A percentile compares a stretch with the other conserved stretches of the same genome.
Conservation (phyloP, 2,797 vertebrate species). For the Gymnoscopelus microlampas region DNA sequence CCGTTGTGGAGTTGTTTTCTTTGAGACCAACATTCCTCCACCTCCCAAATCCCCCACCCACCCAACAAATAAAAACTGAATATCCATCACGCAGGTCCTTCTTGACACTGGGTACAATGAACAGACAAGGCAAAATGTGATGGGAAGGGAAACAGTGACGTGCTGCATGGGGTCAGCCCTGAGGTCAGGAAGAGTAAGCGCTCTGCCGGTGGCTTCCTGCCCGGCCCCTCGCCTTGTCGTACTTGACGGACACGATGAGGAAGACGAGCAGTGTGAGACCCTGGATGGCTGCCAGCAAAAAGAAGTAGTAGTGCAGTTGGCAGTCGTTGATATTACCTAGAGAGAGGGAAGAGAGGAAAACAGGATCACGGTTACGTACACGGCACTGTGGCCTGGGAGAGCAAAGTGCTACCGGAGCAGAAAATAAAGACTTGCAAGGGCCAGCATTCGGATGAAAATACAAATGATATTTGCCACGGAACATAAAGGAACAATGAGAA, state of each 20-base stretch:
- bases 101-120: constrained; percentile 23
- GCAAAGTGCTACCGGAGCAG: background rate
- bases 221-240: constrained; percentile 84
- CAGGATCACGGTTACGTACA: constrained; percentile 8
- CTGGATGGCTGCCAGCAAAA: constrained; percentile 94
- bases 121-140: constrained; percentile 37
- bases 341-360: constrained; percentile 27
- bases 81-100: constrained; percentile 24
- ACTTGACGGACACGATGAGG: constrained; percentile 92
- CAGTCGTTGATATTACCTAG: constrained; percentile 97
- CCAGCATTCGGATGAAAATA: constrained; percentile 3
- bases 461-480: constrained; percentile 7
- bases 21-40: too few species aligned
- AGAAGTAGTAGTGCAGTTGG: constrained; percentile 95
- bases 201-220: constrained; percentile 67
- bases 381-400: constrained; percentile 1
- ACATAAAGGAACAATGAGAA: constrained; percentile 13
- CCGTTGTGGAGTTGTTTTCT: background rate
- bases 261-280: constrained; percentile 93
- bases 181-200: constrained; percentile 69
- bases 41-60: too few species aligned
- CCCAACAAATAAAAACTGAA: background rate
- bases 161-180: background rate
- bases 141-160: background rate
- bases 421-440: background rate